A percentile compares a stretch with the other conserved stretches of the same genome.
These are phyloP conservation scores for Ceyx melanurus DNA, from an alignment of 2,113 vertebrate species.

Conservation along the genomic window DNA sequence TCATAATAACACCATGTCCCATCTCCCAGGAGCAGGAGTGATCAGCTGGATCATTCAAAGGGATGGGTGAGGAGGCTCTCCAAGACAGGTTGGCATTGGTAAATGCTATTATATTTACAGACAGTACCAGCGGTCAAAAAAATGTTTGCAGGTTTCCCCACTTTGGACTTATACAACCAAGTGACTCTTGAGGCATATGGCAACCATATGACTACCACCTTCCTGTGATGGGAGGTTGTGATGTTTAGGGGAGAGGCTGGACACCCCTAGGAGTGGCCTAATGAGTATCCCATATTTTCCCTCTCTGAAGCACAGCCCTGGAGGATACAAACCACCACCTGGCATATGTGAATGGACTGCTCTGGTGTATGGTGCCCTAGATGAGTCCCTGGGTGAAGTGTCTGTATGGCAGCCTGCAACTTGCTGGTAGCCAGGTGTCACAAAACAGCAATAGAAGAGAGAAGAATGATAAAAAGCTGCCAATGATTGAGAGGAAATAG, in stretches of 20 bases:
- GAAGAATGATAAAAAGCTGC: neutral
- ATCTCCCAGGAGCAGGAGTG: neutral
- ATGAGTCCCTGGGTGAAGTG: neutral
- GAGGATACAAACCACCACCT: neutral
- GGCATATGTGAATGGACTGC: fast-evolving
- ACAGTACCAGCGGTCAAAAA: neutral
- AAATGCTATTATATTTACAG: neutral
- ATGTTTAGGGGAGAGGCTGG: neutral
- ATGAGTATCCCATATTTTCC: neutral
- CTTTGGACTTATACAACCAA: neutral
- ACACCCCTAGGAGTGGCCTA: neutral
- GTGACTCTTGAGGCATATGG: neutral
- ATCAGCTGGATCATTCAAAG: neutral
- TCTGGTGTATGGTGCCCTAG: fast-evolving
- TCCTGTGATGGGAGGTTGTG: fast-evolving
- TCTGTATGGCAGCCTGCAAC: too few relatives aligned
- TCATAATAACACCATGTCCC: fast-evolving
- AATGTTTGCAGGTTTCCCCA: neutral
- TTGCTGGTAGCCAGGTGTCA: fast-evolving
- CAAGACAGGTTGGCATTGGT: fast-evolving
- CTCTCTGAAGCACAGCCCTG: neutral
- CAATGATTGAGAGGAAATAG: neutral
- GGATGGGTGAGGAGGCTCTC: fast-evolving
- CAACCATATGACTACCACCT: fast-evolving
- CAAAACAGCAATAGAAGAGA: neutral